Base-by-base conservation (phyloP, 1,140 invertebrate genomes). In the Tribolium madens region DNA sequence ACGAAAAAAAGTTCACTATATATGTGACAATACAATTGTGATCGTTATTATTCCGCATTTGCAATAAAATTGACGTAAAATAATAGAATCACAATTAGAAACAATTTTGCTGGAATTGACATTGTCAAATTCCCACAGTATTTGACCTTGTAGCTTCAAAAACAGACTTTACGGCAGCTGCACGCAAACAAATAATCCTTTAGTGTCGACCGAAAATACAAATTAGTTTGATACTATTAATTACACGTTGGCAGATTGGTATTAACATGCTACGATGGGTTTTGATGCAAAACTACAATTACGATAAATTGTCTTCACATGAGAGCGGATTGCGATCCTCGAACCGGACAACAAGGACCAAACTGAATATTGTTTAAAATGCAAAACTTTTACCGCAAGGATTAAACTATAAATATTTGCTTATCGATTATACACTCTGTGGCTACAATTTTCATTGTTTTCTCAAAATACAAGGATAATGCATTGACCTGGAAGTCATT, bases 181-280 rank as follows among this genome's bases (percentile, higher is more conserved):
- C 76, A 77, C 68, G 69, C 68, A 42, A 73, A 73, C 76, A 64
- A 77, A 77, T 48, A 71, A 71, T 31, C 42, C 26, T 72, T 77
- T 77, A 60, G 69, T 73, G 76, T 73, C 33, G 53, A 77, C 76
- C 76, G 76, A 77, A 77, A 77, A 73, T 46, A 57, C 60, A 31
- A 73, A 57, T 70, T 70, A 42, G 26, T 70, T 60, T 52, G 42
- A 47, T 73, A 71, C 36, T 71, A 77, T 42, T 77, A 73, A 77
- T 77, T 60, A 77, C 68, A 73, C 26, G 69, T 73, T 71, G 13
- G 72, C 36, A 77, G 72, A 77, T 77, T 77, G 50, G 60, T 77
- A 42, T 77, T 57, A 42, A 64, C 76, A 77, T 77, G 76, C 76
- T 73, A 77, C 18, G 13, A 26, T 64, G 26, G 13, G 57, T 64